Base-by-base conservation (phyloP, 2,797 vertebrate species). In the Taenioides sp. region DNA sequence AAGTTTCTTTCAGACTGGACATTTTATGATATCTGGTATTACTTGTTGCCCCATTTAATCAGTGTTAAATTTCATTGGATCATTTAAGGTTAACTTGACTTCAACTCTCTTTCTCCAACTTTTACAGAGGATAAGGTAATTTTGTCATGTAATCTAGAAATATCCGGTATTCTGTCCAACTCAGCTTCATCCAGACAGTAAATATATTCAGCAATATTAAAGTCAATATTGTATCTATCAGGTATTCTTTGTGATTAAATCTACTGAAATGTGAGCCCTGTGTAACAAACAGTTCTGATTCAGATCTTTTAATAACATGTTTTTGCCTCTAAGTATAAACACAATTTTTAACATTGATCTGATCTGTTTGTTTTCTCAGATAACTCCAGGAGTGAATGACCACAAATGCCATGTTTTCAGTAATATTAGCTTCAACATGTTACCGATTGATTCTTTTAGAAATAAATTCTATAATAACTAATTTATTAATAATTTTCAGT, bases 241-340 rank as follows among this genome's bases (percentile, higher is more conserved):
- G 12, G 67, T 28, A 14, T 70, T 71, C 50, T 71, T 69, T 62
- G 70, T 4, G 43, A 65, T 22, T 54, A 65, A 28, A 75, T 27
- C 40, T 59, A 10, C 40, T 57, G 54, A 76, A 23, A 72, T 69
- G 69, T 25, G 0, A 31, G 67, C 40, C 37, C 28, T 61, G 49
- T 71, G 52, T 25, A 70, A 70, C 78, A 52, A 79, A 55, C n/a
- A 58, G 31, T 50, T 59, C 55, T 31, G 69, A 82, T 71, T 79
- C 37, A 67, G 66, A 73, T 78, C 77, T 76, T 76, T 79, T 70
- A 76, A 80, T 78, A 65, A 74, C 62, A 55, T 25, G 54, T 69
- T 71, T 37, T 37, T 69, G 12, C n/a, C 2, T 4, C 62, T 57
- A 17, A 16, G 47, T 23, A 20, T 20, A 63, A 65, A 64, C 20